Evolutionary conservation across 2,797 vertebrate species (phyloP).

Genomic region (Amblyopsis hoosieri): DNA sequence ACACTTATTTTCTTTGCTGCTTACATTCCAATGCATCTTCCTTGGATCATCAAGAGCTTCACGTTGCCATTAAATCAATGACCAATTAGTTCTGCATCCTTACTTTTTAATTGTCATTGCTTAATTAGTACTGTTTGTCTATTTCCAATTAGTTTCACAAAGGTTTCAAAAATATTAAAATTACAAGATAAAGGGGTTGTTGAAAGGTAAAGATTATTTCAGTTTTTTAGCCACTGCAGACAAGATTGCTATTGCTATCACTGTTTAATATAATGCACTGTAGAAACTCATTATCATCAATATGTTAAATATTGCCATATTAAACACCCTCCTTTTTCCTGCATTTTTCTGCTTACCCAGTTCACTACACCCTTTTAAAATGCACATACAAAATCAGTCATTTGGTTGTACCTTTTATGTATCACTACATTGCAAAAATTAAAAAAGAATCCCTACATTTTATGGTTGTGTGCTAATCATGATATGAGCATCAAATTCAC

Average conservation of each 20-base stretch:
- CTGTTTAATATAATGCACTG: no score
- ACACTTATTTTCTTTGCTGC: neutral
- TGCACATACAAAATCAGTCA: no score
- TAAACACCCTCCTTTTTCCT: neutral
- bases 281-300: no score
- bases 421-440: no score
- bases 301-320: neutral
- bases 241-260: no score
- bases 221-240: no score
- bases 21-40: slow-evolving; percentile 7
- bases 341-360: no score
- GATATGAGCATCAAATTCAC: neutral
- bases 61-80: slow-evolving; percentile 9
- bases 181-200: no score
- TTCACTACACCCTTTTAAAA: no score
- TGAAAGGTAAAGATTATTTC: no score
- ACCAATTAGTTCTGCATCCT: slow-evolving; percentile 11
- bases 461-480: neutral
- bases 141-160: neutral
- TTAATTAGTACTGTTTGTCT: neutral
- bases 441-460: no score
- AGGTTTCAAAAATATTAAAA: neutral
- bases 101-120: slow-evolving; percentile 8
- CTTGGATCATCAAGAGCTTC: slow-evolving; percentile 1
- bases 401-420: no score